Base-by-base conservation (phyloP, 2,797 vertebrate genomes). In the Hafferia zeledoni region DNA sequence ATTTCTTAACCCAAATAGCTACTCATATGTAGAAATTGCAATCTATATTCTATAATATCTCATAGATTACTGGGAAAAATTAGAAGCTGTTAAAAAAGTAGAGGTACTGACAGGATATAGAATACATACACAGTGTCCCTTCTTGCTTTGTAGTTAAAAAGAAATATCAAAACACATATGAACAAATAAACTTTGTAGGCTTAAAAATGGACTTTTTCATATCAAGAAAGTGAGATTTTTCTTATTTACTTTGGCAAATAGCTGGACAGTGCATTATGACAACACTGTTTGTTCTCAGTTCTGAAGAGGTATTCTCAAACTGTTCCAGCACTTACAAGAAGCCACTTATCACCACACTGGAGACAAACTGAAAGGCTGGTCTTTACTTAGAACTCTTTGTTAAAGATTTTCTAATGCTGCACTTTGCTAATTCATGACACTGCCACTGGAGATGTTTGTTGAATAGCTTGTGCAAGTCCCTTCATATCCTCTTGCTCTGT, bases 321-420 rank as follows among this genome's bases (percentile, higher is more conserved):
- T 41, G 14, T 61, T 89, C 52, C 82, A 74, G 82, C 56, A 83
- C 71, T 93, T 93, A 72, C 2, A 4, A 93, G 92, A 95, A 96
- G 43, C 64, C 78, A 89, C 93, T 95, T 94, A 70, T 60, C 81
- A 79, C 64, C 17, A 4, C 43, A 64, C 61, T 64, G 57, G 78
- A 85, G 81, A 76, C 41, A 57, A 87, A 71, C 31, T 24, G 30
- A 77, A 83, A 94, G 60, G 19, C 30, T 90, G 64, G 52, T 57
- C 82, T 84, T 78, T 88, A 61, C 94, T 93, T 76, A 65, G 93
- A 94, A 81, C 50, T 65, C 57, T 90, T 93, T 91, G 80, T 94
- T 75, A 88, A 95, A 57, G 65, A 30, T 46, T 93, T 96, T 75
- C 49, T 78, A 78, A 71, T 9, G 75, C 65, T 94, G 83, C 91